These are phyloP conservation scores for Pionites leucogaster DNA, from an alignment of 2,113 vertebrate species.

Conservation along the genomic window DNA sequence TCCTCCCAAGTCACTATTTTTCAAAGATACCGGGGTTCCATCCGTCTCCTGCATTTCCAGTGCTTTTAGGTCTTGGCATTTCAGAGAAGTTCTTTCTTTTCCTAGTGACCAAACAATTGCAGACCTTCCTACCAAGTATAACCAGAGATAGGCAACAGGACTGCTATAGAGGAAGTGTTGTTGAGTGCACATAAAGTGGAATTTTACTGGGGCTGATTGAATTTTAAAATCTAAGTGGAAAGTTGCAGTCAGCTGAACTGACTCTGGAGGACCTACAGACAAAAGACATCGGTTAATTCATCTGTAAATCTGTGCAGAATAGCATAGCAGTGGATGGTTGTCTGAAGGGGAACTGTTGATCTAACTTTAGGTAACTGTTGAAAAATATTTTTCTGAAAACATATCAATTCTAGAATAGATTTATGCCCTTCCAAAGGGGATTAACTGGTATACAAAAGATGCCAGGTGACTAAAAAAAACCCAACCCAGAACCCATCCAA, in stretches of 20 bases:
- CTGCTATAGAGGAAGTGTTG: not conserved
- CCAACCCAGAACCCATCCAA: rapidly evolving
- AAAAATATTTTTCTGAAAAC: not conserved
- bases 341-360: not conserved
- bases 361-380: not conserved
- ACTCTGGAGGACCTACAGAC: not conserved
- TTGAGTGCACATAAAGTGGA: not conserved
- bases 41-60: not conserved
- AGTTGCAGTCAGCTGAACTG: not conserved
- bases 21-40: not conserved
- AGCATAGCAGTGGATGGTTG: not conserved
- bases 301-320: not conserved
- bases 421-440: not conserved
- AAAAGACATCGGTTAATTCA: not conserved
- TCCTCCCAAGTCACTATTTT: not conserved
- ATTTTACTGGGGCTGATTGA: not conserved
- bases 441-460: not conserved
- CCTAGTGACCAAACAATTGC: not conserved
- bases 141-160: not conserved
- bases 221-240: not conserved
- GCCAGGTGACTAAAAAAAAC: not conserved
- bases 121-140: not conserved
- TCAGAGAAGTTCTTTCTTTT: not conserved
- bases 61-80: not conserved
- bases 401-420: not conserved